These are phyloP conservation scores for Rhombomys opimus DNA, from an alignment of 2,113 vertebrate genomes.

Conservation along the genomic window DNA sequence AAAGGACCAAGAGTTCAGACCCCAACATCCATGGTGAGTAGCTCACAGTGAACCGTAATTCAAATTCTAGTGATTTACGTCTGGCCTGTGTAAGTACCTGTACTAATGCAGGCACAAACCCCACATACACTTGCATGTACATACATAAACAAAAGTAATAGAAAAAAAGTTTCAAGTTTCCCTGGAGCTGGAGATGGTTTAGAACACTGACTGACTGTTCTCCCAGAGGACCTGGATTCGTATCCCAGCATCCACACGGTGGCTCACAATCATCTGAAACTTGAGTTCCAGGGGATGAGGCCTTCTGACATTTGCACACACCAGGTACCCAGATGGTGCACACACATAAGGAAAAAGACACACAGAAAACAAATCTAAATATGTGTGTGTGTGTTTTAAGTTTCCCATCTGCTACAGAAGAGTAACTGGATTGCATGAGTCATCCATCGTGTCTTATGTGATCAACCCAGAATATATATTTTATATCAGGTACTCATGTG, in stretches of 20 bases:
- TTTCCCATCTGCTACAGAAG: neutral
- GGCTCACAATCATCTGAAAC: neutral
- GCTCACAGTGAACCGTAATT: neutral
- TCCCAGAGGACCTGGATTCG: neutral
- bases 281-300: neutral
- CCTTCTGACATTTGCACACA: neutral
- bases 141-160: neutral
- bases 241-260: neutral
- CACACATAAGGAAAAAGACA: neutral
- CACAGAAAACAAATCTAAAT: neutral
- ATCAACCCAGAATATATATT: neutral
- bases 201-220: neutral
- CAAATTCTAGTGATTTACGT: neutral
- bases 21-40: neutral
- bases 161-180: neutral
- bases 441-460: neutral
- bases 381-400: too few relatives aligned
- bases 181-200: neutral
- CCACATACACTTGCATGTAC: neutral
- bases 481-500: neutral
- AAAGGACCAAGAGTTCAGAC: neutral
- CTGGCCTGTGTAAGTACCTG: neutral
- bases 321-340: neutral
- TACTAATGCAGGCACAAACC: neutral
- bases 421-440: conserved; percentile 33